These are phyloP conservation scores for Laupala kohalensis DNA, from an alignment of 1,140 invertebrate species.

Conservation along the genomic window DNA sequence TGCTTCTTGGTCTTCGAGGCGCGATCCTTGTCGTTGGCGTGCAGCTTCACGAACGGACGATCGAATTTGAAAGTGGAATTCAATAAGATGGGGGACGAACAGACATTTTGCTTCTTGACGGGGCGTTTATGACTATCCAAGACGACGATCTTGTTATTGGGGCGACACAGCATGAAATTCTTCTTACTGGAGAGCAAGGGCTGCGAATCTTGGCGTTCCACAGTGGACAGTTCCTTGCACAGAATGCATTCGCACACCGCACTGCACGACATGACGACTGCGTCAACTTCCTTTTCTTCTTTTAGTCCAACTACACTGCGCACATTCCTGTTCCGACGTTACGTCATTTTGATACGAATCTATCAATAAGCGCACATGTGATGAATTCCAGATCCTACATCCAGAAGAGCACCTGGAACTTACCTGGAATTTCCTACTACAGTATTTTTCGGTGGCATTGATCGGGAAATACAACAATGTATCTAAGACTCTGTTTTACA, in stretches of 20 bases:
- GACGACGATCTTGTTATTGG: background rate
- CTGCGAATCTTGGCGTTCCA: background rate
- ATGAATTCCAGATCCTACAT: too few species aligned
- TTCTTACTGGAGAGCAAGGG: background rate
- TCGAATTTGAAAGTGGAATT: background rate
- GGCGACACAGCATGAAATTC: slow-evolving; percentile 4
- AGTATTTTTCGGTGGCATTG: too few species aligned
- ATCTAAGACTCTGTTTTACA: too few species aligned
- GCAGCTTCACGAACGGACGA: background rate
- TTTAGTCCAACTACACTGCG: too few species aligned
- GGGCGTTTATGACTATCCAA: background rate
- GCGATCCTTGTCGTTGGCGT: background rate
- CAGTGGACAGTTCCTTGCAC: slow-evolving; percentile 37
- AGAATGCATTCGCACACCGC: slow-evolving; percentile 38
- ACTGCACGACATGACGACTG: slow-evolving; percentile 30
- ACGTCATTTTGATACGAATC: too few species aligned
- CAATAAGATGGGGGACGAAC: background rate
- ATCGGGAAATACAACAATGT: too few species aligned
- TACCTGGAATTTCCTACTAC: too few species aligned
- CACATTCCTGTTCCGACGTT: too few species aligned
- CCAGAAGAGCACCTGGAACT: too few species aligned
- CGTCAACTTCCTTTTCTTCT: too few species aligned
- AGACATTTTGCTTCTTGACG: background rate
- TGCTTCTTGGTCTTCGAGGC: background rate
- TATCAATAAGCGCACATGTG: too few species aligned